These are phyloP conservation scores for Tachycineta bicolor DNA, from an alignment of 2,113 vertebrate species.

Conservation along the genomic window DNA sequence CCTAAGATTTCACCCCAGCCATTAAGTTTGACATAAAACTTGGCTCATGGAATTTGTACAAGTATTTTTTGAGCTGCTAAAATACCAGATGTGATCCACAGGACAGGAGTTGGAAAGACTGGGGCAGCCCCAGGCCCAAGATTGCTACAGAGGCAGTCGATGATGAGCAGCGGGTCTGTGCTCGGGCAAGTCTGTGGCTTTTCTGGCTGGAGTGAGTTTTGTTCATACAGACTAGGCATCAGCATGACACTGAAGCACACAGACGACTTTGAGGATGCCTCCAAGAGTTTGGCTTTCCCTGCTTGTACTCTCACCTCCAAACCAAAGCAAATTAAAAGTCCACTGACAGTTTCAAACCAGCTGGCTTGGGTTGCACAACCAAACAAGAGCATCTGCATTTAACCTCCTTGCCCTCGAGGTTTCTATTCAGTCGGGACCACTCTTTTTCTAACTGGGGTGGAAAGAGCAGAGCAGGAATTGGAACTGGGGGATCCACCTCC, in stretches of 20 bases:
- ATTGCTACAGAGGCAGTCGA: not conserved
- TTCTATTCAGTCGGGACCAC: not conserved
- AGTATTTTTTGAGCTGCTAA: not conserved
- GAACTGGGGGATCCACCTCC: not conserved
- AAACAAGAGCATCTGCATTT: not conserved
- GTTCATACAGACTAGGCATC: not conserved
- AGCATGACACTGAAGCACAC: fast-evolving
- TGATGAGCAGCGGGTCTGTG: not conserved
- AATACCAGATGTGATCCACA: not conserved
- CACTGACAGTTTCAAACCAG: not conserved
- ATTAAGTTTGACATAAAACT: not conserved
- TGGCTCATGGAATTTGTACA: not conserved
- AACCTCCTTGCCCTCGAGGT: not conserved
- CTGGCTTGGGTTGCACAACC: not conserved
- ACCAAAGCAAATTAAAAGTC: not conserved
- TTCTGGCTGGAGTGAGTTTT: not conserved
- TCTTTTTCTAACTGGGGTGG: not conserved
- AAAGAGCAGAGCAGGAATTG: not conserved
- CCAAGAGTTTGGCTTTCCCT: not conserved
- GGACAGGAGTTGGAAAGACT: not conserved
- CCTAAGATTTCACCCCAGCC: not conserved
- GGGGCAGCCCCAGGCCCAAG: fast-evolving
- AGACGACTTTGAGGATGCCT: not conserved
- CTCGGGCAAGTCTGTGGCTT: not conserved
- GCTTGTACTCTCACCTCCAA: not conserved